phyloP scores from a whole-genome alignment of 2,888 invertebrate genomes.

The Panopea generosa region DNA sequence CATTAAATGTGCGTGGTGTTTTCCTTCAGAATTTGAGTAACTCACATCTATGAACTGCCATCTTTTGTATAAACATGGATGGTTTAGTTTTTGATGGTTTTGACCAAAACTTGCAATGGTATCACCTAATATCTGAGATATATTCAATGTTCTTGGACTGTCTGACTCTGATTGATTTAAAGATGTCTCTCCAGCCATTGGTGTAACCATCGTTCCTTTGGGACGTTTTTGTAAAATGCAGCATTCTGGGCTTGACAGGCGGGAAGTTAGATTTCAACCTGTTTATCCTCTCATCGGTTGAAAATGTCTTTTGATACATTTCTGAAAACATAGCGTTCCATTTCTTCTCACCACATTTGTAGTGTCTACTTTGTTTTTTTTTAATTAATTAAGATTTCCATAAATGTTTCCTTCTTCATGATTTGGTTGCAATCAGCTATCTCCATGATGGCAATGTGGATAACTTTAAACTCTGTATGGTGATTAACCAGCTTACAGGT shows the following conservation, averaged over 20 bases:
- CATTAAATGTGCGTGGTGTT: conserved; percentile 43
- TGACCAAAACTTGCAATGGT: conserved; percentile 40
- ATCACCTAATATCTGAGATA: conserved; percentile 31
- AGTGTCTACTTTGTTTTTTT: conserved; percentile 38
- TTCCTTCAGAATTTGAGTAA: conserved; percentile 18
- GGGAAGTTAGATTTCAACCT: too few relatives aligned
- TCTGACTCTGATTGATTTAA: too few relatives aligned
- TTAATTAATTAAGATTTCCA: conserved; percentile 25
- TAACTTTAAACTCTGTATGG: conserved; percentile 40
- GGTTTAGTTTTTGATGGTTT: conserved; percentile 21
- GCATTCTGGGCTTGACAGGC: too few relatives aligned
- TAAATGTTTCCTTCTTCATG: conserved; percentile 16
- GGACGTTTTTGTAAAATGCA: too few relatives aligned
- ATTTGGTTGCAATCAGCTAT: conserved; percentile 25
- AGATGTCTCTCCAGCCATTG: too few relatives aligned
- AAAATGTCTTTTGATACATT: conserved; percentile 34
- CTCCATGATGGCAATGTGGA: conserved; percentile 25
- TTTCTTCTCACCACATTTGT: conserved; percentile 45
- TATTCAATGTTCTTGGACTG: background rate
- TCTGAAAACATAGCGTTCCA: conserved; percentile 41
- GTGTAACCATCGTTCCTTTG: too few relatives aligned
- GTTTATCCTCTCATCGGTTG: too few relatives aligned
- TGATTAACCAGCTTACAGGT: conserved; percentile 46
- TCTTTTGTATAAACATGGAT: conserved; percentile 27
- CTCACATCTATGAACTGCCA: conserved; percentile 53